Evolutionary conservation across 2,797 vertebrate genomes (phyloP).

Genomic region (Parambassis ranga): DNA sequence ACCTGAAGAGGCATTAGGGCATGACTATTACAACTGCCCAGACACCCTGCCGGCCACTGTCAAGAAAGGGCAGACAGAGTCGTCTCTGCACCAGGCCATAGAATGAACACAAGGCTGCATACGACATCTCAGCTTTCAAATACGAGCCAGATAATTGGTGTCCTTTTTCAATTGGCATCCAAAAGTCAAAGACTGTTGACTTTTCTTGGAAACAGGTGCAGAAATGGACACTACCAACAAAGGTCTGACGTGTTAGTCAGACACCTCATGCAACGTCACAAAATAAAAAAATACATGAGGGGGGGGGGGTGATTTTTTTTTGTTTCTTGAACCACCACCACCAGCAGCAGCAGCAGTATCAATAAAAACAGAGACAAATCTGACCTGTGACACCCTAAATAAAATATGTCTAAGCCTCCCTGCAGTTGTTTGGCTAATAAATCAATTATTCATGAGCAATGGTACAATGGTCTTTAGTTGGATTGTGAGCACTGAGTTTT

Average conservation of each 20-base stretch:
- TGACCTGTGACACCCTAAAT: constrained; percentile 49
- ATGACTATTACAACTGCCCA: constrained; percentile 51
- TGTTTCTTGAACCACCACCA: too few species aligned
- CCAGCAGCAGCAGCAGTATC: constrained; percentile 34
- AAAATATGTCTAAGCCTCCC: constrained; percentile 39
- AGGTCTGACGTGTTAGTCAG: constrained; percentile 22
- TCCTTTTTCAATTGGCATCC: constrained; percentile 65
- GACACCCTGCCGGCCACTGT: constrained; percentile 56
- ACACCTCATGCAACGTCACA: constrained; percentile 10
- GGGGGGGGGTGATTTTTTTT: too few species aligned
- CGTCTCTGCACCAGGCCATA: constrained; percentile 33
- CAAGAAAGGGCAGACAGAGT: constrained; percentile 59
- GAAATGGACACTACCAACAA: constrained; percentile 50
- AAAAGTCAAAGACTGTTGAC: constrained; percentile 65
- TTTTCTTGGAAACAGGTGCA: constrained; percentile 74
- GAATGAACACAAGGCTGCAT: constrained; percentile 50
- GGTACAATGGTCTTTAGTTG: constrained; percentile 17
- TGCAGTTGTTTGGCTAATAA: constrained; percentile 43
- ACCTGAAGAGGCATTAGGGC: constrained; percentile 40
- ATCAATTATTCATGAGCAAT: constrained; percentile 41
- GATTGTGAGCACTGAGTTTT: constrained; percentile 23
- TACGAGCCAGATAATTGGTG: constrained; percentile 58
- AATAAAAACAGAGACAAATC: constrained; percentile 45
- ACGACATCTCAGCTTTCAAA: constrained; percentile 67
- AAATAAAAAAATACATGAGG: background rate